A percentile compares a stretch with the other conserved stretches of the same genome.
phyloP scores from a whole-genome alignment of 2,888 invertebrate species.

The Dryomyza anilis region DNA sequence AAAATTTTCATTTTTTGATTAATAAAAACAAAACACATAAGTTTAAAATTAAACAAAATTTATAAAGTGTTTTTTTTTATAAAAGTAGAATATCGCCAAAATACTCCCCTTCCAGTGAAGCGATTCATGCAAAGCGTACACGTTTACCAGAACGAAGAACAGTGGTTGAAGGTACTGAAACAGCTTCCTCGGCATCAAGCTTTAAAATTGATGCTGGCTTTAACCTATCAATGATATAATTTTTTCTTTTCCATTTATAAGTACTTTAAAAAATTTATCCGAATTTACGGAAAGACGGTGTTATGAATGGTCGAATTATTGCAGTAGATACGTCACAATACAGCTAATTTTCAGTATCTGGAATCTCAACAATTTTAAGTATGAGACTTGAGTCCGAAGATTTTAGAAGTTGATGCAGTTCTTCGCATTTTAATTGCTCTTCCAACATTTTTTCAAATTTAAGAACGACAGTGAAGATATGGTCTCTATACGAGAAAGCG shows the following conservation, averaged over 20 bases:
- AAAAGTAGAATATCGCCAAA: background rate
- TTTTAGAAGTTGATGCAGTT: background rate
- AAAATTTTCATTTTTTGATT: too few relatives aligned
- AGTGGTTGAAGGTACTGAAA: background rate
- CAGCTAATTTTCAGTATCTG: background rate
- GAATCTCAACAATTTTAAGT: background rate
- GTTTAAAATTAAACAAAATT: too few relatives aligned
- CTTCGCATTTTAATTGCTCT: background rate
- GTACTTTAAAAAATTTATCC: background rate
- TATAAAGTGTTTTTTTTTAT: too few relatives aligned
- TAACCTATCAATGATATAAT: background rate
- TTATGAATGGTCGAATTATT: background rate
- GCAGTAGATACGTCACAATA: background rate
- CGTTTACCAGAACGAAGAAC: background rate
- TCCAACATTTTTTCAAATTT: too few relatives aligned
- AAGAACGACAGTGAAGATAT: background rate
- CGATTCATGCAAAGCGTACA: too few relatives aligned
- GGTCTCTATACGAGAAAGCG: background rate
- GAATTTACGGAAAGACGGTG: background rate
- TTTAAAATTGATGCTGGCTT: too few relatives aligned
- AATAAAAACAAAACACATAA: too few relatives aligned
- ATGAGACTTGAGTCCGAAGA: background rate
- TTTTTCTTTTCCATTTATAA: too few relatives aligned
- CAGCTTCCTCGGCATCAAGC: too few relatives aligned
- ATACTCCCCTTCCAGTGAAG: background rate